Evolutionary conservation across 2,888 invertebrate genomes (phyloP), one percentile per base, ranked within the genome.

Genomic region (Synanthedon formicaeformis): DNA sequence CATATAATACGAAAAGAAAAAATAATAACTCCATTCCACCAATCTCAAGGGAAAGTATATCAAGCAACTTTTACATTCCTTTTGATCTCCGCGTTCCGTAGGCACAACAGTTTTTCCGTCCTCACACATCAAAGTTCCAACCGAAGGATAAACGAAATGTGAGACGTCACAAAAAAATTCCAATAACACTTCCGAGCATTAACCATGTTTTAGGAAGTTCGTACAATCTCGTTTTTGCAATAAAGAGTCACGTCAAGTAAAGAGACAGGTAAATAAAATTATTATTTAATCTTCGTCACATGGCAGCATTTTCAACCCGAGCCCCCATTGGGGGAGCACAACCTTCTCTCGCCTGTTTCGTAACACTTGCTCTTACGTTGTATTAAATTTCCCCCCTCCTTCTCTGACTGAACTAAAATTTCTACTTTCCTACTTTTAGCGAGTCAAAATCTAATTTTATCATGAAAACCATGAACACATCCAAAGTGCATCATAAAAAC

Each of bases 261-360:
- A 63, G 58, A 57, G 63, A 63, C 62, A 62, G 60, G 56, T 60
- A 64, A 72, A 75, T 69, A 73, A 77, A 34, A 76, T 76, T 71
- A 78, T 80, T 80, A 78, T 73, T 70, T 72, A 76, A 81, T 81
- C 66, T 68, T 54, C 67, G 69, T 73, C 69, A 75, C 73, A 69
- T 58, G 63, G 64, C 68, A 67, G 66, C 59, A 63, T 71, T 75
- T 62, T 60, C 57, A 65, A 76, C 64, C 71, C 71, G 60, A 12
- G 54, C 61, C 60, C 67, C 69, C 63, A 56, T 51, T 54, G 58
- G 57, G 62, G 62, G 65, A 61, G 61, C 60, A 62, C 56, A 65
- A 65, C 58, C 67, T 16, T 60, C 60, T 72, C 72, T 68, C 61
- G 66, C 57, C 71, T 66, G 63, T 80, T 74, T 76, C 73, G 63